Conservation (phyloP, 2,113 vertebrate genomes). For the Onychostruthus taczanowskii region DNA sequence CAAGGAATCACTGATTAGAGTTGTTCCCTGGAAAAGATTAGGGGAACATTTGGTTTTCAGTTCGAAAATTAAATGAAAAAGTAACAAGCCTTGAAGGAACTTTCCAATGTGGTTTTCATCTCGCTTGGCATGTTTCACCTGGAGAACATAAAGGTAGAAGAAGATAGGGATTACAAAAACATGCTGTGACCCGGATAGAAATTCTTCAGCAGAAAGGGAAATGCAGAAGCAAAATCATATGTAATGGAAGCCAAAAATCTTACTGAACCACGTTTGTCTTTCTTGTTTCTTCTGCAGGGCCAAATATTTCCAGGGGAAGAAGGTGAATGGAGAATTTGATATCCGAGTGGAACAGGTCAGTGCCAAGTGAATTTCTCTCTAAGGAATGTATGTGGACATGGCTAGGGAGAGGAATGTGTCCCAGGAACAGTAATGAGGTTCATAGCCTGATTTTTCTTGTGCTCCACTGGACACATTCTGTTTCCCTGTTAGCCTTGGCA, state of each 20-base stretch:
- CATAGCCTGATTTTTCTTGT: not conserved
- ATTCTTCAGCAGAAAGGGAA: not conserved
- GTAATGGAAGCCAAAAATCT: not conserved
- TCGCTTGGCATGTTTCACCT: conserved; percentile 9
- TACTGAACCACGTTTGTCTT: not conserved
- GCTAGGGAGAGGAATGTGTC: not conserved
- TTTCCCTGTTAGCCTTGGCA: not conserved
- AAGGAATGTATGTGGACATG: not conserved
- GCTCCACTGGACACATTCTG: not conserved
- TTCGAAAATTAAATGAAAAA: conserved; percentile 26
- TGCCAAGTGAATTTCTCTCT: not conserved
- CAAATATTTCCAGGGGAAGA: conserved; percentile 93
- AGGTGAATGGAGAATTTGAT: conserved; percentile 91
- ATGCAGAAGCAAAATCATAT: not conserved
- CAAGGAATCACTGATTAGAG: not conserved
- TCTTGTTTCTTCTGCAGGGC: conserved; percentile 75
- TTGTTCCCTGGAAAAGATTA: conserved; percentile 23
- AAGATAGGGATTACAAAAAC: conserved; percentile 13
- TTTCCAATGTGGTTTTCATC: conserved; percentile 49
- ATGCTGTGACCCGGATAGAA: not conserved
- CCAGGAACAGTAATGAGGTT: not conserved
- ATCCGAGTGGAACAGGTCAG: conserved; percentile 95
- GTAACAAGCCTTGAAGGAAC: conserved; percentile 28
- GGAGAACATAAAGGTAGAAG: conserved; percentile 3
- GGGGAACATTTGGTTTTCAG: conserved; percentile 10